Evolutionary conservation across 2,113 vertebrate species (phyloP).

Genomic region (Leptocoma aspasia): DNA sequence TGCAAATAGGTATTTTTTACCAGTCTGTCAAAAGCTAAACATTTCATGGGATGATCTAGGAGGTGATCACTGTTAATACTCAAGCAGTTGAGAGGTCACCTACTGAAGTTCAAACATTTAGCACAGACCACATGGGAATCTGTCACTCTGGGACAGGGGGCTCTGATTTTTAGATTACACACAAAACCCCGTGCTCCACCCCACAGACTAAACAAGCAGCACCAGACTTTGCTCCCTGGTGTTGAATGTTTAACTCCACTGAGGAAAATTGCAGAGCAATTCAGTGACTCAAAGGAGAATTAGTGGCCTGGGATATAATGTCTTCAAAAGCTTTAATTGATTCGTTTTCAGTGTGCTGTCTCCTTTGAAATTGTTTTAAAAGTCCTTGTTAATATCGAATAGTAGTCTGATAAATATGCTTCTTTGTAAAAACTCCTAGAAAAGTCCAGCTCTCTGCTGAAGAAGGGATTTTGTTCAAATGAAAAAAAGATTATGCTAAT

Average conservation of each 20-base stretch:
- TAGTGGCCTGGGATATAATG: neutral
- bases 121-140: neutral
- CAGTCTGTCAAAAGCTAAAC: neutral
- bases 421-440: neutral
- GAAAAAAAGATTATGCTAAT: conserved; percentile 1
- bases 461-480: neutral
- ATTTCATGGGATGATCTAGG: neutral
- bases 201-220: neutral
- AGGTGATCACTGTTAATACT: neutral
- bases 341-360: neutral
- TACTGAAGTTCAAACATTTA: neutral
- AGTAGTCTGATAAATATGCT: neutral
- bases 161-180: neutral
- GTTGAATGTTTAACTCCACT: neutral
- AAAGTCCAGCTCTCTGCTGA: neutral
- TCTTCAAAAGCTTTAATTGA: neutral
- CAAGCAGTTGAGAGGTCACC: neutral
- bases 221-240: neutral
- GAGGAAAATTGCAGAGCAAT: neutral
- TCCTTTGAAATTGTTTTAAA: neutral
- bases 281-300: neutral
- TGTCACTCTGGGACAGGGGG: neutral
- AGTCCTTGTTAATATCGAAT: neutral
- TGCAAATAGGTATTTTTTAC: neutral
- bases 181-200: neutral